Base-by-base conservation (phyloP, 2,888 invertebrate species). In the Dryococelus australis region DNA sequence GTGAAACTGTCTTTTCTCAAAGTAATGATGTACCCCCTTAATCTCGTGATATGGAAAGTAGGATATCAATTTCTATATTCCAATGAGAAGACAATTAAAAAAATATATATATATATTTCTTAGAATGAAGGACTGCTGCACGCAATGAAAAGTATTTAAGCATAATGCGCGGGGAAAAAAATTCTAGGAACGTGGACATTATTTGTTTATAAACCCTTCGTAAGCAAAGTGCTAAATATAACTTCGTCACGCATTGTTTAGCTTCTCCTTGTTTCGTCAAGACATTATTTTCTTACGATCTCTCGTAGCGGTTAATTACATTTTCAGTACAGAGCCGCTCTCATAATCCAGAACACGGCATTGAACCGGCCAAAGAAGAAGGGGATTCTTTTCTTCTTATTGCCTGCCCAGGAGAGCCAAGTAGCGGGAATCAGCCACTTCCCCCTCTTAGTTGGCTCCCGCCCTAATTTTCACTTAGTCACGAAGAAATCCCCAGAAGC, bases 391-490 rank as follows among this genome's bases (percentile, higher is more conserved):
- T n/a, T 65, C 16, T 65, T 65, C 65, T 65, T 24, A 65, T 65
- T 51, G 51, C 51, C 24, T n/a, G 16, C 24, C 6, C 65, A 65
- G 65, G n/a, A 65, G 24, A 65, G 1, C 10, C 1, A 65, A 65
- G 65, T 16, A 65, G 65, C 65, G n/a, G 65, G 65, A 65, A 65
- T 65, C 65, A n/a, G 65, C 65, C 65, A 65, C 65, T 65, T 65
- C 65, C 65, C 65, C 65, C n/a, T 65, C 0, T 65, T 65, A 65
- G 65, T 65, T 65, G 65, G 65, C 65, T 65, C n/a, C 65, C 65
- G n/a, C 65, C 65, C 65, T 65, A 65, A 65, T 65, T 65, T 65
- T 65, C 65, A 65, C 65, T 65, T 65, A 65, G 65, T 65, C 65
- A 65, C 65, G 65, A 65, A 65, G 65, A 65, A 65, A n/a, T 65